Percentiles rank a stretch among this genome's conserved stretches.
Evolutionary conservation across 2,113 vertebrate species (phyloP).

Genomic region (Gymnocephalus cernua): DNA sequence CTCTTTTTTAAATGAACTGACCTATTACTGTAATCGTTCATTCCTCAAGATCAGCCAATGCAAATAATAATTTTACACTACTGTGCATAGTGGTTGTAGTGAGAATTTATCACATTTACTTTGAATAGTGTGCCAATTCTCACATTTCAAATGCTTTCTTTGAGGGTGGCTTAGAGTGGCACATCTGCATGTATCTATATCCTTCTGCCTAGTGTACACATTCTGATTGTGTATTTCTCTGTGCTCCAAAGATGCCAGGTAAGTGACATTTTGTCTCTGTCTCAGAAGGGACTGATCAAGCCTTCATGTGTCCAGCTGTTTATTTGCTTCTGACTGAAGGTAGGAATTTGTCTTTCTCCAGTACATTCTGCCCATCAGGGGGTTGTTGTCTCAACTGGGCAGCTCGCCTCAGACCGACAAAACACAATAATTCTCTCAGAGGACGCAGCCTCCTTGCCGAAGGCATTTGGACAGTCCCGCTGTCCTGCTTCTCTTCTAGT

Average conservation of each 20-base stretch:
- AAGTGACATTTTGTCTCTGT: conserved; percentile 2
- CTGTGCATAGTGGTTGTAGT: neutral
- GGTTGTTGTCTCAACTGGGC: conserved; percentile 53
- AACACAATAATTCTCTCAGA: conserved; percentile 58
- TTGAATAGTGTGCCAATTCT: neutral
- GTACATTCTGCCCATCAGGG: conserved; percentile 35
- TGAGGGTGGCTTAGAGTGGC: neutral
- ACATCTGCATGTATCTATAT: conserved; percentile 1
- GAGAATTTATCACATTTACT: neutral
- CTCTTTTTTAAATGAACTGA: neutral
- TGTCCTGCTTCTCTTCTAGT: conserved; percentile 31
- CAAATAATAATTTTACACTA: neutral
- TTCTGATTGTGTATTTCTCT: conserved; percentile 18
- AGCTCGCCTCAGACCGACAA: conserved; percentile 45
- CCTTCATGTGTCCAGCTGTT: conserved; percentile 55
- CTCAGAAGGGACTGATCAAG: conserved; percentile 65
- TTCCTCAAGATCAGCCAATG: neutral
- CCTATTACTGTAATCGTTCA: neutral
- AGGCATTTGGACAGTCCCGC: conserved; percentile 21
- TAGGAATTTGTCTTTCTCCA: conserved; percentile 42
- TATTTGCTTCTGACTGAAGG: conserved; percentile 54
- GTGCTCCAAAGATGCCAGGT: conserved; percentile 4
- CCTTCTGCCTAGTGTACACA: conserved; percentile 18
- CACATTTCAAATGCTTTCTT: conserved; percentile 6
- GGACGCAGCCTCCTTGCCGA: conserved; percentile 1